Base-by-base conservation (phyloP, 2,888 invertebrate species). In the Stegophylla sp. region DNA sequence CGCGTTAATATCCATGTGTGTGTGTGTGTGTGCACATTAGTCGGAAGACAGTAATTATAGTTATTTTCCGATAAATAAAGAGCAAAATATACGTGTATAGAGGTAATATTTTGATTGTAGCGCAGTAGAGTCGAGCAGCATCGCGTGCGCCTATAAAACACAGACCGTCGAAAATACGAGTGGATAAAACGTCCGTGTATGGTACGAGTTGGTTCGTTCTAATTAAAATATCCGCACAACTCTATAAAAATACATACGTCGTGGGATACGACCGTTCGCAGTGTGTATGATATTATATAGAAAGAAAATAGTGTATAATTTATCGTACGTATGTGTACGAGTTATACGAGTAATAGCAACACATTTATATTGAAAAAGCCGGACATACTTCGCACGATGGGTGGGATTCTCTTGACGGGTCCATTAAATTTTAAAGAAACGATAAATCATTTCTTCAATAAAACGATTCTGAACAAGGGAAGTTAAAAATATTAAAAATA, bases 31-130 rank as follows among this genome's bases (percentile, higher is more conserved):
- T 34, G 34, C 34, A 7, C 7, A 5, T 34, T 34, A 5, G 34
- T 34, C 17, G 28, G 63, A 51, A 63, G 51, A 64, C 63, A 51
- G 74, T 74, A 74, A 74, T 74, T 63, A 74, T 63, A 74, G 74
- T 74, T 74, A 63, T 63, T 23, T 15, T 63, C 28, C 28, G 23
- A 63, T 63, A 63, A 63, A 74, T 48, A 48, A 63, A 63, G 48
- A 74, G 74, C 48, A 63, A 63, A 74, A 51, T 20, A 34, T 63
- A n/a, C n/a, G n/a, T n/a, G n/a, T n/a, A n/a, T n/a, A n/a, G n/a
- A n/a, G n/a, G n/a, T 74, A 51, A 48, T 74, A 63, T 74, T 63
- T 63, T 10, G 61, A 9, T 51, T 10, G 15, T 34, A 15, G 48
- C 28, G 5, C 53, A 20, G 53, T 3, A 15, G 1, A 12, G 28